These are phyloP conservation scores for Tenthredo amoena DNA, from an alignment of 2,888 invertebrate genomes.

Conservation along the genomic window DNA sequence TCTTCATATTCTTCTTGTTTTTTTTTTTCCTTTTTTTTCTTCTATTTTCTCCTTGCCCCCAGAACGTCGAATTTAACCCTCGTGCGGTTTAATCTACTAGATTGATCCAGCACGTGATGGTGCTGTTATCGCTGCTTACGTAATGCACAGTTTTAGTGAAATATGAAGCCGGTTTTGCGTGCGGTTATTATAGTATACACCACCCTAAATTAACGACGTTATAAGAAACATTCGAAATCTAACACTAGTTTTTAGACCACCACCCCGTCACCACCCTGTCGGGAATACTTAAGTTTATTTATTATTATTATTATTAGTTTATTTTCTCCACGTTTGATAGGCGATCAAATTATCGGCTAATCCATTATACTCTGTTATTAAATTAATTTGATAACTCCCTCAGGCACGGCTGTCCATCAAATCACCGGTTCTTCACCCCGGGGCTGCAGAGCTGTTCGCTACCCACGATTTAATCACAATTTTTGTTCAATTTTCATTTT, in stretches of 20 bases:
- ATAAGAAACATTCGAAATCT: background rate
- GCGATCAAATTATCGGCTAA: constrained; percentile 16
- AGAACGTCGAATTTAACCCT: constrained; percentile 13
- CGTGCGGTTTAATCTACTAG: constrained; percentile 22
- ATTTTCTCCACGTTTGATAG: background rate
- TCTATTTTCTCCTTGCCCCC: background rate
- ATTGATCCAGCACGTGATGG: constrained; percentile 21
- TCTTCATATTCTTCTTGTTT: background rate
- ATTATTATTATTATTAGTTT: background rate
- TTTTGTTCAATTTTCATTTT: background rate
- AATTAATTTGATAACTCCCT: constrained; percentile 37
- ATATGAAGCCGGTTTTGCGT: constrained; percentile 12
- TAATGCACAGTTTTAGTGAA: constrained; percentile 17
- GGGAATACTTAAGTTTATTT: background rate
- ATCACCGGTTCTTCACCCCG: constrained; percentile 5
- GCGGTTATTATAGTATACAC: background rate
- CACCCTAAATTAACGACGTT: background rate
- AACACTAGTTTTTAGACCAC: background rate
- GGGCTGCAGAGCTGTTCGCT: no score
- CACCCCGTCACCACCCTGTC: no score
- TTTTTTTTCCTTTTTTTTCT: background rate
- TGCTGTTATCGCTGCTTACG: constrained; percentile 28
- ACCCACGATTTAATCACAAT: background rate
- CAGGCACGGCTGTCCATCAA: constrained; percentile 34
- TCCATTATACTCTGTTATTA: constrained; percentile 32